These are phyloP conservation scores for Drosophila navojoa DNA, from an alignment of 1,140 invertebrate species.

Conservation along the genomic window DNA sequence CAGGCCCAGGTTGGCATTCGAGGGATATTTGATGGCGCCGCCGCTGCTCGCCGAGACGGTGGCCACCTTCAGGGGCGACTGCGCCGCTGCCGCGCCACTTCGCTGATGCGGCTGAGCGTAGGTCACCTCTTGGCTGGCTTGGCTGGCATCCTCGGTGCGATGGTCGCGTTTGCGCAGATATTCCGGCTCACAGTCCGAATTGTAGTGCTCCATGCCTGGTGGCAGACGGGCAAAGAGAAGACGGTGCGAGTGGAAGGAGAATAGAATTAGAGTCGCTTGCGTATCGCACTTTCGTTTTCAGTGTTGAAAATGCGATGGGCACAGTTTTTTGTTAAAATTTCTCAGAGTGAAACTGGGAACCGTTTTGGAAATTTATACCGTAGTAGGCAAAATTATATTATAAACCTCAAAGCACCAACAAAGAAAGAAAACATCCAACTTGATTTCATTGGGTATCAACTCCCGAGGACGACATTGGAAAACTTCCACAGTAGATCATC, in stretches of 20 bases:
- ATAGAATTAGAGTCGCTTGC: too few species aligned
- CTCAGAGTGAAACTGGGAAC: too few species aligned
- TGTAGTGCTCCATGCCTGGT: slow-evolving; percentile 86
- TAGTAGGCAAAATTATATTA: too few species aligned
- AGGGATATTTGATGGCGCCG: slow-evolving; percentile 60
- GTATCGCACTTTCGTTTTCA: too few species aligned
- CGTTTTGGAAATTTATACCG: too few species aligned
- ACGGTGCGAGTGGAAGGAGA: neutral
- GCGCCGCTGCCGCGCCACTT: slow-evolving; percentile 78
- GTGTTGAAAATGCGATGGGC: too few species aligned
- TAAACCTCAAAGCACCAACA: too few species aligned
- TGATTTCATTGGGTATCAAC: too few species aligned
- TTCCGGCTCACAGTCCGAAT: slow-evolving; percentile 85
- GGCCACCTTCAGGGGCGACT: slow-evolving; percentile 64
- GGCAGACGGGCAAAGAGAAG: neutral
- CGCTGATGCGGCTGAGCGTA: slow-evolving; percentile 70
- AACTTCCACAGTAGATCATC: too few species aligned
- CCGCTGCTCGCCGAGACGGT: slow-evolving; percentile 48
- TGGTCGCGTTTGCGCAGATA: slow-evolving; percentile 84
- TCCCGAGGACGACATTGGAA: too few species aligned
- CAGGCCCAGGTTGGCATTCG: slow-evolving; percentile 71
- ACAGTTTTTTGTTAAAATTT: too few species aligned
- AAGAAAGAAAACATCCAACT: too few species aligned
- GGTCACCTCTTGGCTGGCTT: slow-evolving; percentile 48
- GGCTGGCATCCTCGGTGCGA: slow-evolving; percentile 38